Evolutionary conservation across 2,113 vertebrate species (phyloP).

Genomic region (Halichoeres trimaculatus): DNA sequence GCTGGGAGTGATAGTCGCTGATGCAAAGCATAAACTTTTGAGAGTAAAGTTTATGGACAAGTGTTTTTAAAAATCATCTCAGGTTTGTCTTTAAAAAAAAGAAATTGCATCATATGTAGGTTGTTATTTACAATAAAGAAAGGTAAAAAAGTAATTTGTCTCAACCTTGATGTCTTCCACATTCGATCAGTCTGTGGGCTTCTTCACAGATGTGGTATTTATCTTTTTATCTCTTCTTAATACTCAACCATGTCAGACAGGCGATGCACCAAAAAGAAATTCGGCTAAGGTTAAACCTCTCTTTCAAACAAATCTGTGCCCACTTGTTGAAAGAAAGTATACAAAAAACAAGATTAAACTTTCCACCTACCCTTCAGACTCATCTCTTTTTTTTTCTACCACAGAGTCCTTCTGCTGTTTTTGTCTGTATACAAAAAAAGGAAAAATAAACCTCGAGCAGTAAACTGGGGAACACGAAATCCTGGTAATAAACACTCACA

Average conservation of each 20-base stretch:
- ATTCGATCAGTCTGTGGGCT: not conserved
- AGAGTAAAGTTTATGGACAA: too few relatives aligned
- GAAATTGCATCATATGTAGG: too few relatives aligned
- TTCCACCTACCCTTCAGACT: constrained; percentile 14
- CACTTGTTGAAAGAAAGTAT: not conserved
- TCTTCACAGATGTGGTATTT: not conserved
- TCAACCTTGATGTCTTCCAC: not conserved
- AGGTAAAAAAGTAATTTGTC: not conserved
- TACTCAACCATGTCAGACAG: not conserved
- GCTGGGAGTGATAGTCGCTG: too few relatives aligned
- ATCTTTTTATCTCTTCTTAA: not conserved
- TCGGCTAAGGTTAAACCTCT: not conserved
- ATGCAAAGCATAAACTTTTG: too few relatives aligned
- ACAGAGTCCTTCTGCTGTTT: not conserved
- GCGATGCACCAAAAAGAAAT: not conserved
- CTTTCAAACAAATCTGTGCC: constrained; percentile 16
- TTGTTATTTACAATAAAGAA: too few relatives aligned
- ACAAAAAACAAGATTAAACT: not conserved
- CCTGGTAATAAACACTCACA: not conserved
- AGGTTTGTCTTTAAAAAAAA: too few relatives aligned
- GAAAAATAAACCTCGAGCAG: not conserved
- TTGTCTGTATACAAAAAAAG: constrained; percentile 4
- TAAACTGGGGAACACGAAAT: not conserved
- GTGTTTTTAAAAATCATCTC: too few relatives aligned
- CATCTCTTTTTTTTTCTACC: constrained; percentile 4